Percentiles rank a stretch among this genome's conserved stretches.
These are phyloP conservation scores for Martes flavigula DNA, from an alignment of 2,797 vertebrate genomes.

Conservation along the genomic window DNA sequence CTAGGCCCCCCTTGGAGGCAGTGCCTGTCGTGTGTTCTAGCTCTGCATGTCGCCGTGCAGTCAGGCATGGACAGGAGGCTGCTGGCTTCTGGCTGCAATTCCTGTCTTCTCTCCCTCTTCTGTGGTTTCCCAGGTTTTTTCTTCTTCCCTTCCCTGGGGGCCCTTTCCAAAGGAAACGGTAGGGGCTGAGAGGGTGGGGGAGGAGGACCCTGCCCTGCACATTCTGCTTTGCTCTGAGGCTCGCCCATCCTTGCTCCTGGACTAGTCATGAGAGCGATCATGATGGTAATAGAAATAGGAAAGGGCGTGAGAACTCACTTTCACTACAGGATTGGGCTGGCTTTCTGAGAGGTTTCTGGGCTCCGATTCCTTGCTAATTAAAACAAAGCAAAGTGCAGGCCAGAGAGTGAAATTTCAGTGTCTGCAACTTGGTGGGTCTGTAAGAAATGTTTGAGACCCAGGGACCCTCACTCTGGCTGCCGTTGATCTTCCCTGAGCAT, in stretches of 20 bases:
- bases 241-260: neutral
- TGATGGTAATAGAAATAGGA: neutral
- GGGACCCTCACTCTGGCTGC: neutral
- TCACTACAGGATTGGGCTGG: neutral
- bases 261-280: neutral
- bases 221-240: neutral
- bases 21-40: rapidly evolving
- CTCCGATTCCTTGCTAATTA: neutral
- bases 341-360: neutral
- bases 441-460: neutral
- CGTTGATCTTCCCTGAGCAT: neutral
- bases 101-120: neutral
- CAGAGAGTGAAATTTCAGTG: neutral
- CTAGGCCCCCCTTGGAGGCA: rapidly evolving
- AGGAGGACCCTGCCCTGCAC: too few species aligned
- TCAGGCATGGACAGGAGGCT: neutral
- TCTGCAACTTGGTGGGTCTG: neutral
- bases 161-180: neutral
- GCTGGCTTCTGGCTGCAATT: neutral
- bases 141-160: neutral
- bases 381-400: neutral
- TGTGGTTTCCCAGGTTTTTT: neutral
- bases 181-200: neutral
- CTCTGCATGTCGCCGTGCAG: rapidly evolving
- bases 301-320: neutral